Base-by-base conservation (phyloP, 2,888 invertebrate genomes). In the Agrochola lota region DNA sequence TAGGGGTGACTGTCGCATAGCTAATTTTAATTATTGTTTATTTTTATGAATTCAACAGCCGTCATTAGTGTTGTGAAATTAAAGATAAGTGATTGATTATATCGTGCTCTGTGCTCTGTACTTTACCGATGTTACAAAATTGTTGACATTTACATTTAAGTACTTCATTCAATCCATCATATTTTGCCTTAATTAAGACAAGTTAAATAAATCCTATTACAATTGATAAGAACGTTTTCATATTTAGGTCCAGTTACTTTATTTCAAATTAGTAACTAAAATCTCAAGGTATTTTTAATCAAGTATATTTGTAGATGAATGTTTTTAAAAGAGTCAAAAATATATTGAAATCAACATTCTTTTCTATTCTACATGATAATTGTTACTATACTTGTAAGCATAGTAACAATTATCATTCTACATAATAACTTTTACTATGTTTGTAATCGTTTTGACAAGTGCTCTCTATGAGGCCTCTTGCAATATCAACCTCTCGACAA, bases 71-170 rank as follows among this genome's bases (percentile, higher is more conserved):
- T 73, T 66, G 43, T 78, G 78, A 73, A 78, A 73, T 63, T 78
- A 26, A 80, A 73, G 6, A 26, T 66, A 59, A 80, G 80, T 80
- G 52, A 52, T 52, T 52, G 35, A 60, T 72, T 43, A 46, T 23
- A 60, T 9, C 23, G 52, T 80, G 23, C 3, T 40, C 40, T 40
- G 7, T 40, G 40, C 7, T 40, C 15, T 30, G 30, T 71, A 17
- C 59, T 17, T 66, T 40, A 43, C 15, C 23, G 26, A 11, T 80
- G 5, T 78, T 73, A 66, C 59, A 43, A 80, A 59, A 73, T 46
- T 17, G 11, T 73, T 80, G 73, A 80, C 43, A 72, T 79, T 78
- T 66, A 60, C 17, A 75, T 71, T 74, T 71, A 30, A 30, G 30
- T 2, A 40, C 26, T 75, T 59, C 12, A 66, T 66, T 40, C 12